phyloP scores from a whole-genome alignment of 2,888 invertebrate species.

The Teleiodes luculella region DNA sequence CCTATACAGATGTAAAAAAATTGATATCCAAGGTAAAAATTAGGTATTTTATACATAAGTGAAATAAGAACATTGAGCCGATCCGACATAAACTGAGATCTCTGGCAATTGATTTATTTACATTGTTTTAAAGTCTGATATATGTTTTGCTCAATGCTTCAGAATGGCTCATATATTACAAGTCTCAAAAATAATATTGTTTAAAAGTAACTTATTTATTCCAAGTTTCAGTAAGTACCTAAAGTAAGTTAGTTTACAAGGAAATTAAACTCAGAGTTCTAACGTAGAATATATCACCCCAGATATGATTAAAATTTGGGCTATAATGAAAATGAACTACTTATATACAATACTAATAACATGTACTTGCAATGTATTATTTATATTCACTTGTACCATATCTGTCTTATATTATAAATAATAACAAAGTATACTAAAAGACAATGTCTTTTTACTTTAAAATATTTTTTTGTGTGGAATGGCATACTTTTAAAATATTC shows the following conservation, averaged over 20 bases:
- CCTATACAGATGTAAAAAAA: too few relatives aligned
- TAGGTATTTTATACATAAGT: neutral
- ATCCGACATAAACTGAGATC: neutral
- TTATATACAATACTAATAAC: too few relatives aligned
- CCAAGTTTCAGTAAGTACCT: neutral
- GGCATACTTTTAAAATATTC: constrained; percentile 25
- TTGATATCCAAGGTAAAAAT: too few relatives aligned
- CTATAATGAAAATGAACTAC: too few relatives aligned
- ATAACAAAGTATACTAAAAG: constrained; percentile 20
- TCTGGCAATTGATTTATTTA: neutral
- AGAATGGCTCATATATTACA: neutral
- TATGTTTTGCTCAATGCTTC: neutral
- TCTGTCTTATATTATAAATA: too few relatives aligned
- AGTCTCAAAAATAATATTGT: neutral
- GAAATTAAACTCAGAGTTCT: too few relatives aligned
- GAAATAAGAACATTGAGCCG: neutral
- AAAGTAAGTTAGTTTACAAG: too few relatives aligned
- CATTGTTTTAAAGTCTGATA: neutral
- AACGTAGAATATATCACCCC: too few relatives aligned
- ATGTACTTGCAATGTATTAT: too few relatives aligned
- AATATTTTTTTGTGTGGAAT: constrained; percentile 46
- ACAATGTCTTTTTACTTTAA: constrained; percentile 37
- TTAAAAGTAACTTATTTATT: neutral
- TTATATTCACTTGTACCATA: too few relatives aligned
- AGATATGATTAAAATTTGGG: too few relatives aligned